A percentile compares a stretch with the other conserved stretches of the same genome.
phyloP scores from a whole-genome alignment of 2,888 invertebrate species.

The Athalia cordata region DNA sequence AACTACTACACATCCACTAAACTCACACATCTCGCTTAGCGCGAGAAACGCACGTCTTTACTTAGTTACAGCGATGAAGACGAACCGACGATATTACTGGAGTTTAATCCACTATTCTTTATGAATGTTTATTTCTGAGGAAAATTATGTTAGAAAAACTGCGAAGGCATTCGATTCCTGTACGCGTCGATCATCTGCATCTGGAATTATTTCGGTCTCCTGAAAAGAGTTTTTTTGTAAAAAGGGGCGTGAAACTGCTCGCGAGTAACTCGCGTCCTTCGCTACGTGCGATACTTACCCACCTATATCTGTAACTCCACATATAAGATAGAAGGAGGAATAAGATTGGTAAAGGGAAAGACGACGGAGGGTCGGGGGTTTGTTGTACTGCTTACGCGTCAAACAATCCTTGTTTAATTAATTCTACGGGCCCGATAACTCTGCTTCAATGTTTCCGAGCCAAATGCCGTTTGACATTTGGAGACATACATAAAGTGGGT shows the following conservation, averaged over 20 bases:
- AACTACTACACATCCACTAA: slow-evolving; percentile 56
- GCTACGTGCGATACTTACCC: slow-evolving; percentile 17
- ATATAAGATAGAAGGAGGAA: slow-evolving; percentile 40
- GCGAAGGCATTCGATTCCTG: background rate
- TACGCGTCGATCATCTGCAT: no score
- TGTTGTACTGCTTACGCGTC: slow-evolving; percentile 53
- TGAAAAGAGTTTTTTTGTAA: background rate
- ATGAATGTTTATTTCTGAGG: no score
- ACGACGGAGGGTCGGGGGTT: slow-evolving; percentile 39
- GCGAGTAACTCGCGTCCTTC: slow-evolving; percentile 41
- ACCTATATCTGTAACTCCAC: slow-evolving; percentile 44
- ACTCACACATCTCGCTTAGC: slow-evolving; percentile 45
- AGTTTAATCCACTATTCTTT: background rate
- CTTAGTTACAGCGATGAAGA: slow-evolving; percentile 28
- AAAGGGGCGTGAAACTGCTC: background rate
- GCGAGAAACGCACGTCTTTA: slow-evolving; percentile 14
- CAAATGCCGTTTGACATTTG: slow-evolving; percentile 44
- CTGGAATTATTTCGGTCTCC: no score
- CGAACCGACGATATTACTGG: slow-evolving; percentile 5
- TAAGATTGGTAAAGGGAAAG: slow-evolving; percentile 47
- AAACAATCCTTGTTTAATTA: slow-evolving; percentile 58
- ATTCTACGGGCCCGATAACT: slow-evolving; percentile 52
- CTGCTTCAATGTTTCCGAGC: slow-evolving; percentile 38
- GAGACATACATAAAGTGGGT: slow-evolving; percentile 4
- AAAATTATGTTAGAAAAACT: background rate